Evolutionary conservation across 1,140 invertebrate species (phyloP).

Genomic region (Trypoxylus dichotomus): DNA sequence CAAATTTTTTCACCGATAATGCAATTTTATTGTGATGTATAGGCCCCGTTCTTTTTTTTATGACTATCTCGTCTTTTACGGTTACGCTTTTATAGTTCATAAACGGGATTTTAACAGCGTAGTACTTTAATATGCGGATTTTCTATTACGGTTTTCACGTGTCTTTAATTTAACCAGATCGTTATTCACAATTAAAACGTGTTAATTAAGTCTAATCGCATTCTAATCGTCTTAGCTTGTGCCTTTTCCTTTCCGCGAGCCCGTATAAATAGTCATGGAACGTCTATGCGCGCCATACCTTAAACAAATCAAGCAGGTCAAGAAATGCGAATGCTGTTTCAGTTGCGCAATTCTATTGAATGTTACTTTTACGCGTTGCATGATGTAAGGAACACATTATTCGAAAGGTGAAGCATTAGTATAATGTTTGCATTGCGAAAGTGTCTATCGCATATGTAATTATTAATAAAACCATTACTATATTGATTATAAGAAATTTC

Average conservation of each 20-base stretch:
- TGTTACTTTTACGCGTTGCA: neutral
- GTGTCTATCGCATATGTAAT: too few relatives aligned
- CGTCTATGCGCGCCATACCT: too few relatives aligned
- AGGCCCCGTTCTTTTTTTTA: slow-evolving; percentile 14
- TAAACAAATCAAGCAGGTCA: neutral
- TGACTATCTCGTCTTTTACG: slow-evolving; percentile 4
- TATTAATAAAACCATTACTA: too few relatives aligned
- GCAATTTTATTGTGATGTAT: slow-evolving; percentile 19
- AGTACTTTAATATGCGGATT: slow-evolving; percentile 19
- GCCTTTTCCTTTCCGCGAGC: too few relatives aligned
- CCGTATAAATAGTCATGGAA: too few relatives aligned
- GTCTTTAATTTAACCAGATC: slow-evolving; percentile 1
- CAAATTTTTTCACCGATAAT: slow-evolving; percentile 21
- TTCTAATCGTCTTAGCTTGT: neutral
- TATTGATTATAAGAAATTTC: too few relatives aligned
- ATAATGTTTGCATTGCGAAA: too few relatives aligned
- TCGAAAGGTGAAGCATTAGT: too few relatives aligned
- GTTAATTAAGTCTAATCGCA: neutral
- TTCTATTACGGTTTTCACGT: slow-evolving; percentile 1
- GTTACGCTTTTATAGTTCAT: slow-evolving; percentile 20
- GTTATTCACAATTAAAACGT: neutral
- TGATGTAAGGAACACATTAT: too few relatives aligned
- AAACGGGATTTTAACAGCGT: slow-evolving; percentile 1
- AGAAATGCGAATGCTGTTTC: neutral
- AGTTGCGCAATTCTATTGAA: neutral